phyloP scores from a whole-genome alignment of 2,113 vertebrate species.

The Cettia cetti region DNA sequence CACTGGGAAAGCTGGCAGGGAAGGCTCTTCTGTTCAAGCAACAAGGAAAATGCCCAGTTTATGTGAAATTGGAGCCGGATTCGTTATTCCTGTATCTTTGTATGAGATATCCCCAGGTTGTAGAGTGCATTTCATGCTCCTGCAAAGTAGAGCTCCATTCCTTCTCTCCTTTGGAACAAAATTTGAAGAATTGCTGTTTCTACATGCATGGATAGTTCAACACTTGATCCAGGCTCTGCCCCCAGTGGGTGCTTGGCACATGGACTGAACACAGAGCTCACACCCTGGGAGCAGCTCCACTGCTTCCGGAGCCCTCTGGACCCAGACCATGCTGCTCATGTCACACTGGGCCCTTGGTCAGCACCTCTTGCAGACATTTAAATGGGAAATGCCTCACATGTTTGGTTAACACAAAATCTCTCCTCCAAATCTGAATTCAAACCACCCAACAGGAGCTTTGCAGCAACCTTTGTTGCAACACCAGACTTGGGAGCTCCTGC shows the following conservation, averaged over 20 bases:
- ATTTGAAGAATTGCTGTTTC: neutral
- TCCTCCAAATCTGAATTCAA: neutral
- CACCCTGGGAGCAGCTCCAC: neutral
- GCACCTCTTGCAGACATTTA: neutral
- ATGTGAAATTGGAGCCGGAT: neutral
- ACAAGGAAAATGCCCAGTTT: neutral
- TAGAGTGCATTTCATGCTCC: neutral
- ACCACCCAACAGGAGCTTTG: neutral
- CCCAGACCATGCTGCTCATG: fast-evolving
- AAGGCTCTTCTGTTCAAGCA: neutral
- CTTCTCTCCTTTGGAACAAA: neutral
- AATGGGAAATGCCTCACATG: neutral
- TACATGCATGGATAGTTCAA: neutral
- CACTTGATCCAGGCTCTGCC: neutral
- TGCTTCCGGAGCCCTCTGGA: neutral
- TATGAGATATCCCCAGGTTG: neutral
- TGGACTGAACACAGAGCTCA: neutral
- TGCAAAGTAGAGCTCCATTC: neutral
- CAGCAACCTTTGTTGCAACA: neutral
- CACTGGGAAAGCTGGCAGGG: neutral
- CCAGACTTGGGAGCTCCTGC: neutral
- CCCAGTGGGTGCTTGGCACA: neutral
- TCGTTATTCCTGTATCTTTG: neutral
- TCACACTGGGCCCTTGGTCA: neutral
- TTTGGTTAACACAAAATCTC: neutral